Percentiles rank a stretch among this genome's conserved stretches.
These are phyloP conservation scores for Phania funesta DNA, from an alignment of 2,888 invertebrate species.

Conservation along the genomic window DNA sequence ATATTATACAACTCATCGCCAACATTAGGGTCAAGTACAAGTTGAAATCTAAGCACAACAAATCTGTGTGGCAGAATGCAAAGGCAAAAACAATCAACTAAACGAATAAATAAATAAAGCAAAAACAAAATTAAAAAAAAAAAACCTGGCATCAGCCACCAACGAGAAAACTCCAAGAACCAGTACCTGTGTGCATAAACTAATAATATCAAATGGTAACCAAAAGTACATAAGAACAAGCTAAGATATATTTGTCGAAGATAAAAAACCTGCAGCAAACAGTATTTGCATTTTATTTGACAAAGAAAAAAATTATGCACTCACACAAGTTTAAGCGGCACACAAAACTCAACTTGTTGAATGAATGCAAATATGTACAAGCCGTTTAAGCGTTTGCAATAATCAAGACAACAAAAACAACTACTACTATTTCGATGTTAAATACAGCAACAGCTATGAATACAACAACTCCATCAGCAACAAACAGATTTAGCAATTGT, in stretches of 20 bases:
- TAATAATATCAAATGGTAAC: conserved; percentile 54
- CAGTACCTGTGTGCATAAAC: conserved; percentile 31
- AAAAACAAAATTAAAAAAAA: not conserved
- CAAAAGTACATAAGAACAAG: conserved; percentile 20
- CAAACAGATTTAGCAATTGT: conserved; percentile 55
- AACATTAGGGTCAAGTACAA: conserved; percentile 67
- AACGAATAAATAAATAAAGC: not conserved
- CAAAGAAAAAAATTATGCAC: not conserved
- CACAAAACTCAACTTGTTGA: conserved; percentile 56
- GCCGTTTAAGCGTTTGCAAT: conserved; percentile 17
- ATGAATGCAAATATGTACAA: conserved; percentile 61
- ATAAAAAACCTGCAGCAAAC: conserved; percentile 57
- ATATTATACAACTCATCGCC: conserved; percentile 44
- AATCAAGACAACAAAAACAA: conserved; percentile 18
- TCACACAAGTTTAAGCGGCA: conserved; percentile 19
- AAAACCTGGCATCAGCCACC: conserved; percentile 9
- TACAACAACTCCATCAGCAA: conserved; percentile 44
- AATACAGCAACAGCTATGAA: not conserved
- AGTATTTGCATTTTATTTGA: conserved; percentile 16
- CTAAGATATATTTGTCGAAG: conserved; percentile 31
- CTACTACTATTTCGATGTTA: not conserved
- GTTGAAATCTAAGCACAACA: conserved; percentile 55
- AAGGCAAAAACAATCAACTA: conserved; percentile 10
- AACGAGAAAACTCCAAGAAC: conserved; percentile 8
- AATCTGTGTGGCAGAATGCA: conserved; percentile 26